Evolutionary conservation across 2,113 vertebrate genomes (phyloP).

Genomic region (Bothrops jararaca): DNA sequence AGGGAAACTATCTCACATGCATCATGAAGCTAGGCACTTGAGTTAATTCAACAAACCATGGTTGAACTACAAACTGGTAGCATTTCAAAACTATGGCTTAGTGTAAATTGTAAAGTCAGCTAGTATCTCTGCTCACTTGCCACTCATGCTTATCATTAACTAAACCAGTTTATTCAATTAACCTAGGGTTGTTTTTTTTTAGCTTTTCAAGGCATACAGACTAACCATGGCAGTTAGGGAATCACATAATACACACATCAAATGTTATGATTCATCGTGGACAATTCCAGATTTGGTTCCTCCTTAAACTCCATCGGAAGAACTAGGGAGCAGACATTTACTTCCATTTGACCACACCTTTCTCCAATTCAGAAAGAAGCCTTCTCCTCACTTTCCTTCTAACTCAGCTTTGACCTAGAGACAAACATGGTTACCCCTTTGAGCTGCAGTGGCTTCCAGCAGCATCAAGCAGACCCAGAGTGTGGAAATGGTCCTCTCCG

Average conservation of each 20-base stretch:
- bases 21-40: neutral
- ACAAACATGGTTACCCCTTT: slow-evolving; percentile 17
- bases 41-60: neutral
- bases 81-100: neutral
- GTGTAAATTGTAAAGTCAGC: neutral
- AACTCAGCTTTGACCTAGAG: no score
- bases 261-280: neutral
- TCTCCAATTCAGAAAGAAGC: neutral
- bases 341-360: neutral
- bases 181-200: neutral
- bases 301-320: neutral
- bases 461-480: neutral
- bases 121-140: neutral
- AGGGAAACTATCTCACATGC: neutral
- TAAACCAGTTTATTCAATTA: neutral
- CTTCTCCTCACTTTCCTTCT: no score
- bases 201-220: neutral
- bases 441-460: neutral
- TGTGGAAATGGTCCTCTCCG: neutral
- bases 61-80: neutral
- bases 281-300: neutral
- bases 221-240: neutral
- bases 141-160: neutral
- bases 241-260: neutral
- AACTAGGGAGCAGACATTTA: fast-evolving